Evolutionary conservation across 2,113 vertebrate species (phyloP).

Genomic region (Poeciliopsis prolifica): DNA sequence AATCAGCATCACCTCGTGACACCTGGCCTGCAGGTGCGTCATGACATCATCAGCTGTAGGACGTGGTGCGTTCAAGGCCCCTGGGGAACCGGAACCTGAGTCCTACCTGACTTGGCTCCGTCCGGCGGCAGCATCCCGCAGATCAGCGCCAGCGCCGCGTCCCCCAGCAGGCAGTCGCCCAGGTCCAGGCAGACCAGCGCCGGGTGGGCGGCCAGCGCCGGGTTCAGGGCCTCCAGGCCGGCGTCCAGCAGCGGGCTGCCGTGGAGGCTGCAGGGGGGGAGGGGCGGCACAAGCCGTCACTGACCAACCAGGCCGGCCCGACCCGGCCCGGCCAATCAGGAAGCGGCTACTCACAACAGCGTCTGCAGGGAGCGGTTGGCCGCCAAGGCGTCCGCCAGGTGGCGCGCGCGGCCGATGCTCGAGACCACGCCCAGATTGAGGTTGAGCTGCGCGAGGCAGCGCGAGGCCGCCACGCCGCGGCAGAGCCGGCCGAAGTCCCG

Average conservation of each 20-base stretch:
- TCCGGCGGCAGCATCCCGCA: constrained; percentile 95
- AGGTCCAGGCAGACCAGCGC: constrained; percentile 92
- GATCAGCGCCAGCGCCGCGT: constrained; percentile 91
- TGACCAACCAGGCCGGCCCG: neutral
- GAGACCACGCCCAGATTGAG: constrained; percentile 95
- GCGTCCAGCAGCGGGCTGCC: constrained; percentile 92
- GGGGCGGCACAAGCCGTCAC: neutral
- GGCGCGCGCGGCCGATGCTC: constrained; percentile 84
- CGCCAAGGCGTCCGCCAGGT: constrained; percentile 89
- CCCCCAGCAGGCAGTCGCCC: constrained; percentile 95
- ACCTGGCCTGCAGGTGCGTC: no score
- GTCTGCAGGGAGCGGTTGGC: constrained; percentile 94
- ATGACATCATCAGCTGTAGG: no score
- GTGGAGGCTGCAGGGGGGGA: constrained; percentile 83
- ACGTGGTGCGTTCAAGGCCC: no score
- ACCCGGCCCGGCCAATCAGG: neutral
- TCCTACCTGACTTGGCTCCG: constrained; percentile 92
- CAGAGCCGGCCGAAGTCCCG: constrained; percentile 93
- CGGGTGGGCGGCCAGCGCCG: constrained; percentile 89
- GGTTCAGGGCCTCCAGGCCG: constrained; percentile 89
- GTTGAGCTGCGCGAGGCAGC: constrained; percentile 91
- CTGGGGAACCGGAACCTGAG: neutral
- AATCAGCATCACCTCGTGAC: no score
- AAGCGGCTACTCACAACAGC: constrained; percentile 87
- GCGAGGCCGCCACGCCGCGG: constrained; percentile 86